These are phyloP conservation scores for Myripristis jacobus DNA, from an alignment of 2,797 vertebrate species.

Conservation along the genomic window DNA sequence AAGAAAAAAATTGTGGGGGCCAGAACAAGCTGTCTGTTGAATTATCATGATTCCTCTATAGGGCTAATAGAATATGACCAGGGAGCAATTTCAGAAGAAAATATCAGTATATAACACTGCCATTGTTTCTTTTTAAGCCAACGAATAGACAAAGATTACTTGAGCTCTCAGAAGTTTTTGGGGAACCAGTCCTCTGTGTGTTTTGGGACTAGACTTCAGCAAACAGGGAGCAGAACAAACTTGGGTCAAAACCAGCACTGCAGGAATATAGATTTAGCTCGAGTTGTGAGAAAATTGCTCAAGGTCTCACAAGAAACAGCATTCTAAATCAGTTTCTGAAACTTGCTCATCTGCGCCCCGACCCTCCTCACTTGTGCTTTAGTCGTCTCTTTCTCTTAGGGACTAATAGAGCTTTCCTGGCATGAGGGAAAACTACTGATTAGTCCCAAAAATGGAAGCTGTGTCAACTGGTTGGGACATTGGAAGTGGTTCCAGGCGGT, in stretches of 20 bases:
- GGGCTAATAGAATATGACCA: not conserved
- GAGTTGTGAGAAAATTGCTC: not conserved
- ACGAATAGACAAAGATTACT: not conserved
- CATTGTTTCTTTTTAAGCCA: not conserved
- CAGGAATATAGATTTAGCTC: not conserved
- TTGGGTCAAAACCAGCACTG: not conserved
- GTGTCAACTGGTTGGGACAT: not conserved
- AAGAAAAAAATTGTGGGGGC: constrained; percentile 1
- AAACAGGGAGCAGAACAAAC: not conserved
- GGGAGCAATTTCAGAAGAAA: not conserved
- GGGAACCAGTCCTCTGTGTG: not conserved
- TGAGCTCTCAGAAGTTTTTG: not conserved
- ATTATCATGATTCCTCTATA: not conserved
- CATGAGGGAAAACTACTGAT: constrained; percentile 2
- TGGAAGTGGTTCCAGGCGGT: constrained; percentile 19
- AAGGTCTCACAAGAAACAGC: not conserved
- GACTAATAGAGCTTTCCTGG: not conserved
- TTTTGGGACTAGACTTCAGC: not conserved
- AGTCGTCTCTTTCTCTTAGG: not conserved
- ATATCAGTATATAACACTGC: not conserved
- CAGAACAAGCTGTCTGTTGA: not conserved
- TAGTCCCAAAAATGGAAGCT: constrained; percentile 7
- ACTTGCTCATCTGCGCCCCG: not conserved
- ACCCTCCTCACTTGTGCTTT: too few relatives aligned
- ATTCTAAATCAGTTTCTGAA: not conserved